Evolutionary conservation across 2,888 invertebrate genomes (phyloP), one percentile per base, ranked within the genome.

Genomic region (Spilarctia lutea): DNA sequence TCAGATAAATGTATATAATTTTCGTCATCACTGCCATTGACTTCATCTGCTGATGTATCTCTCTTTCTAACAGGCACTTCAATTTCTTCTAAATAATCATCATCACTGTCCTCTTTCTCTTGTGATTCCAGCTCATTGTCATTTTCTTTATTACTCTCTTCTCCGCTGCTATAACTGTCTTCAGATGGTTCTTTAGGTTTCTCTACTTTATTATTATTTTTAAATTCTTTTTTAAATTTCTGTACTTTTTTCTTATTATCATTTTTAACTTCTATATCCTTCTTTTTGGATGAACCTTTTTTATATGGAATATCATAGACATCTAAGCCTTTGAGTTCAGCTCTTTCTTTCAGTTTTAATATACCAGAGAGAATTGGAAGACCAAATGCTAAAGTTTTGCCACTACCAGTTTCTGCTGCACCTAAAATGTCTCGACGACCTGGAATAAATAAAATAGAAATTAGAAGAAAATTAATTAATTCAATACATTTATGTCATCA

Each of bases 401-500:
- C 99, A 93, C 99, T 99, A 0, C 99, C 99, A 0, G 99, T 99
- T 96, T 99, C 99, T 4, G 99, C 99, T 74, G 99, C 99, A n/a
- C 99, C 99, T 1, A 99, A 93, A 83, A 99, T 98, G 92, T 99
- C 99, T 93, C 98, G 97, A 69, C 97, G 96, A 65, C 97, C 97
- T 96, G 85, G 27, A 90, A 90, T 82, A 65, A 79, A 33, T 24
- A 72, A 0, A 67, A 60, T 63, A 45, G 7, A 2, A 30, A 52
- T 52, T 24, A 24, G 8, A 24, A 13, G 56, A 56, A 27, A n/a
- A n/a, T 56, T 24, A 24, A 8, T n/a, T 8, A n/a, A 3, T 24
- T 24, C 8, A 2, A 24, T 42, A 33, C 42, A 42, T 42, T 16
- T 13, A 0, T 16, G 16, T 42, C 42, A 42, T 42, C 16, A 13